Percentiles rank a stretch among this genome's conserved stretches.
These are phyloP conservation scores for Clunio marinus DNA, from an alignment of 2,888 invertebrate species.

Conservation along the genomic window DNA sequence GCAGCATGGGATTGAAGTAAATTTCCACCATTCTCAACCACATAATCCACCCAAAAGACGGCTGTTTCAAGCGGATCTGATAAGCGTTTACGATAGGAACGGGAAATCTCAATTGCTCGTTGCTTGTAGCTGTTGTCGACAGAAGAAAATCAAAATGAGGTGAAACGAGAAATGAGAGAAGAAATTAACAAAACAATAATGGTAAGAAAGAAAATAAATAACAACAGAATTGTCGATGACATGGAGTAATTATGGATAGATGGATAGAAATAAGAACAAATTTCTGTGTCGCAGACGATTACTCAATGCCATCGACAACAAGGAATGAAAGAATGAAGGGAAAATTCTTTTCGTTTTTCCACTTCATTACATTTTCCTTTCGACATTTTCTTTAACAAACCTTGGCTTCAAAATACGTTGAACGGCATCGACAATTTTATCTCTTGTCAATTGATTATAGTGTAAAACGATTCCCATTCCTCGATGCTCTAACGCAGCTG, in stretches of 20 bases:
- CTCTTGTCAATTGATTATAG: slow-evolving; percentile 57
- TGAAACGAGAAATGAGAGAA: background rate
- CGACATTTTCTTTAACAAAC: slow-evolving; percentile 50
- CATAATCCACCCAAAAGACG: slow-evolving; percentile 59
- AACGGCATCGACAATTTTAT: slow-evolving; percentile 55
- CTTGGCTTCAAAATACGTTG: slow-evolving; percentile 56
- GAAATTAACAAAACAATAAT: slow-evolving; percentile 9
- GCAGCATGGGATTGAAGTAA: slow-evolving; percentile 41
- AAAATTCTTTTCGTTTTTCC: slow-evolving; percentile 29
- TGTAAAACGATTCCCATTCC: slow-evolving; percentile 58
- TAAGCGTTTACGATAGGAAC: slow-evolving; percentile 55
- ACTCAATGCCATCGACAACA: slow-evolving; percentile 1
- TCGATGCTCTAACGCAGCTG: slow-evolving; percentile 57
- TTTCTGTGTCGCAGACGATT: background rate
- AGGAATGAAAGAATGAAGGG: background rate
- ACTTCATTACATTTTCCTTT: background rate
- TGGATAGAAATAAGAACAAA: background rate
- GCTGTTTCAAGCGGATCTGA: slow-evolving; percentile 55
- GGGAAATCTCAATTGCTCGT: slow-evolving; percentile 52
- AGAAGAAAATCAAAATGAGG: background rate
- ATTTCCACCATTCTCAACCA: slow-evolving; percentile 47
- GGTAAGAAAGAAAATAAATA: background rate
- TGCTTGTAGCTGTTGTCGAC: slow-evolving; percentile 41
- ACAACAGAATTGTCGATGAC: slow-evolving; percentile 13
- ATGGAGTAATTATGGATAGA: slow-evolving; percentile 8